These are phyloP conservation scores for Platyura marginata DNA, from an alignment of 1,140 invertebrate genomes.

Conservation along the genomic window DNA sequence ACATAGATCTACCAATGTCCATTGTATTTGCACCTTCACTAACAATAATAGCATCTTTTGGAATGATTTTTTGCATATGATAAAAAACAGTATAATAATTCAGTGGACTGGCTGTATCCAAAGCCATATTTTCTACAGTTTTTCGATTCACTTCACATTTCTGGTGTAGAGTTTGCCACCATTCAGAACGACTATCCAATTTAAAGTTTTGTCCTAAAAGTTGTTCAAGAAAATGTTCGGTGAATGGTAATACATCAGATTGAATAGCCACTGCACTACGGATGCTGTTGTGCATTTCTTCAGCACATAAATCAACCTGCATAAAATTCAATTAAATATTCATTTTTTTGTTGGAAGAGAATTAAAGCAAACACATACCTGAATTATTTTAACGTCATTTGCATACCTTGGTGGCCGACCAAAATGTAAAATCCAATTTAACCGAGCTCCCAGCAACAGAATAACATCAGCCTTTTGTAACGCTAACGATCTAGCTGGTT, in stretches of 20 bases:
- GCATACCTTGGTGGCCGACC: conserved; percentile 72
- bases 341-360: not conserved
- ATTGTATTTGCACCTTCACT: conserved; percentile 97
- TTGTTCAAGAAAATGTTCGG: conserved; percentile 37
- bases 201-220: conserved; percentile 30
- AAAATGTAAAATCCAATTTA: conserved; percentile 98
- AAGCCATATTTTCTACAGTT: conserved; percentile 33
- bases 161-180: conserved; percentile 36
- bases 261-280: conserved; percentile 50
- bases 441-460: conserved; percentile 69
- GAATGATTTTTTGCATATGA: conserved; percentile 51
- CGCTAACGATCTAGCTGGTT: conserved; percentile 68
- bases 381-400: conserved; percentile 72
- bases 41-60: conserved; percentile 76
- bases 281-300: conserved; percentile 85
- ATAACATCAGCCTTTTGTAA: conserved; percentile 77
- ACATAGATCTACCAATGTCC: conserved; percentile 85
- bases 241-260: conserved; percentile 57
- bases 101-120: conserved; percentile 50
- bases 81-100: conserved; percentile 90
- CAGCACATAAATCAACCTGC: conserved; percentile 77
- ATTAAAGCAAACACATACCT: conserved; percentile 30
- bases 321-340: conserved; percentile 6
- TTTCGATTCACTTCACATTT: conserved; percentile 39
- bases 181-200: conserved; percentile 26